Evolutionary conservation across 2,113 vertebrate species (phyloP).

Genomic region (Astatoreochromis straeleni): DNA sequence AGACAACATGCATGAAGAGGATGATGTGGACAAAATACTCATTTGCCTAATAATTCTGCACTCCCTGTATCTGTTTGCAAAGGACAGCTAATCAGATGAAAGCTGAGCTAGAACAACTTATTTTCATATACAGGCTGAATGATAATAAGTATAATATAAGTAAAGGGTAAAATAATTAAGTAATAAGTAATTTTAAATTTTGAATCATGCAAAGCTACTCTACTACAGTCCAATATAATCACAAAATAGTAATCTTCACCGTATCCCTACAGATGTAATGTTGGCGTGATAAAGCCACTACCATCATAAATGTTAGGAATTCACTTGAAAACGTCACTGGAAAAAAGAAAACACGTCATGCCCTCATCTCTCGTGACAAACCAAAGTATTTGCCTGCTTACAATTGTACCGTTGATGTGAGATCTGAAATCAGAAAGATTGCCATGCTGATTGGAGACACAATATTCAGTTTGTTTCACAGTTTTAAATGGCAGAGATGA

Average conservation of each 20-base stretch:
- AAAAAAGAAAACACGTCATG: neutral
- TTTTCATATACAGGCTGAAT: neutral
- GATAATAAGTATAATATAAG: neutral
- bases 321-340: neutral
- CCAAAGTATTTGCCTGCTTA: constrained; percentile 12
- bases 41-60: too few species aligned
- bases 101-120: neutral
- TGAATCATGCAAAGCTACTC: neutral
- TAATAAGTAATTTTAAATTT: neutral
- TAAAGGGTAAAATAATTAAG: neutral
- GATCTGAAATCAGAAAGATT: constrained; percentile 17
- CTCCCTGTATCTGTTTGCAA: neutral
- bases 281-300: neutral
- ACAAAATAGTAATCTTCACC: neutral
- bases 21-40: too few species aligned
- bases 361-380: constrained; percentile 37
- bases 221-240: neutral
- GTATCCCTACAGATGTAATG: neutral
- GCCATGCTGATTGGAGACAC: constrained; percentile 21
- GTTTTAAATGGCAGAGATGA: neutral
- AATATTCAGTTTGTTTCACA: constrained; percentile 25
- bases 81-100: neutral
- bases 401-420: constrained; percentile 32
- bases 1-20: too few species aligned
- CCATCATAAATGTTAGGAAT: neutral